Evolutionary conservation across 37 sponge, comb jelly and placozoan genomes (phyloP).

Genomic region (Haliclona indistincta): DNA sequence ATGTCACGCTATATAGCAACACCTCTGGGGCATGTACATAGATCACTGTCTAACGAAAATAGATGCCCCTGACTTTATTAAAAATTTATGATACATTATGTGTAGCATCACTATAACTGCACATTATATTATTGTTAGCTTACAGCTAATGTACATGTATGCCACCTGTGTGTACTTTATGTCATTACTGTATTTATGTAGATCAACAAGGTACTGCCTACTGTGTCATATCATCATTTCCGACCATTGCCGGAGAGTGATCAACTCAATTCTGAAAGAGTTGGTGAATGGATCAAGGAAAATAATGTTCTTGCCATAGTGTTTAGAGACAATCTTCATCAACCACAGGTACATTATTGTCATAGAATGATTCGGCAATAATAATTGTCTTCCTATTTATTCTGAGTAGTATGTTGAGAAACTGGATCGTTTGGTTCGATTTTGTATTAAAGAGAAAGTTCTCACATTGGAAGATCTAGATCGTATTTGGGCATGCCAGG

Average conservation of each 20-base stretch:
- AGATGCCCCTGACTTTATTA: too few species aligned
- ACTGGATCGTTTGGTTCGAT: constrained; percentile 87
- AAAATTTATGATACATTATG: background rate
- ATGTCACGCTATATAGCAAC: too few species aligned
- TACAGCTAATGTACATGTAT: background rate
- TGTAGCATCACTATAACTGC: background rate
- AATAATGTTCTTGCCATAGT: constrained; percentile 88
- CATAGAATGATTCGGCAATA: background rate
- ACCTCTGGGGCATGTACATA: too few species aligned
- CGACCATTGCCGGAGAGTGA: constrained; percentile 64
- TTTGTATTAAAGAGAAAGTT: constrained; percentile 80
- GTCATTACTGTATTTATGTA: background rate
- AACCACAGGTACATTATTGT: constrained; percentile 56
- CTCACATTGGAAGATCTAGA: constrained; percentile 86
- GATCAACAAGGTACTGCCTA: constrained; percentile 80
- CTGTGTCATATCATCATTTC: constrained; percentile 51
- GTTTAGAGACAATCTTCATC: constrained; percentile 95
- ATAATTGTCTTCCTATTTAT: background rate
- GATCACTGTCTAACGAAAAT: too few species aligned
- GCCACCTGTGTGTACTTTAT: background rate
- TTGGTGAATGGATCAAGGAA: constrained; percentile 77
- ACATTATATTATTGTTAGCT: background rate
- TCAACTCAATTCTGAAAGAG: constrained; percentile 62
- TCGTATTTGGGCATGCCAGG: constrained; percentile 90
- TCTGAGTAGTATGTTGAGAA: constrained; percentile 90